Conservation (phyloP, 2,797 vertebrate genomes). For the Champsocephalus esox region DNA sequence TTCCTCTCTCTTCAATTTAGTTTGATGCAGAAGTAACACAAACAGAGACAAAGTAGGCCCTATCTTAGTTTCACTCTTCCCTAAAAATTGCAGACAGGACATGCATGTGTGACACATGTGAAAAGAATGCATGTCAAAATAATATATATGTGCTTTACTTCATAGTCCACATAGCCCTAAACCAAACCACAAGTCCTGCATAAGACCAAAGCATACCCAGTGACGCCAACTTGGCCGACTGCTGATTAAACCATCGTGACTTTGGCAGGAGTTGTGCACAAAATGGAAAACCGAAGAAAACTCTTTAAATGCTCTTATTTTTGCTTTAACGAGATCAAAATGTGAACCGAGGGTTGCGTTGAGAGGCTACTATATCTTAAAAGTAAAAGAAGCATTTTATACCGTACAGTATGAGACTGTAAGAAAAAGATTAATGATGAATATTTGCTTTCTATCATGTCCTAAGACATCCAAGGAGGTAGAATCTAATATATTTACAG, state of each 20-base stretch:
- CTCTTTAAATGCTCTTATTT: conserved; percentile 42
- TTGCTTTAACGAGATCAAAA: conserved; percentile 56
- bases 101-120: conserved; percentile 67
- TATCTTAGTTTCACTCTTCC: conserved; percentile 25
- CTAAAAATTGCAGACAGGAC: conserved; percentile 64
- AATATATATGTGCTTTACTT: conserved; percentile 69
- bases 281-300: conserved; percentile 70
- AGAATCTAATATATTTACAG: conserved; percentile 8
- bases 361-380: conserved; percentile 20
- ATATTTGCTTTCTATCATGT: conserved; percentile 34
- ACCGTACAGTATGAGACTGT: background rate
- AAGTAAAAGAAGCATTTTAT: background rate
- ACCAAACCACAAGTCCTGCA: conserved; percentile 78
- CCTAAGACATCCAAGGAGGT: conserved; percentile 19
- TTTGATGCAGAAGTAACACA: conserved; percentile 46
- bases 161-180: conserved; percentile 63
- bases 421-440: background rate
- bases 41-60: conserved; percentile 41
- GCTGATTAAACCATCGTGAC: conserved; percentile 77
- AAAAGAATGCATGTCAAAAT: conserved; percentile 76
- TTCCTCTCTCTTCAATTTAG: conserved; percentile 43
- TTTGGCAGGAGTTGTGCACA: conserved; percentile 67
- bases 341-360: conserved; percentile 14
- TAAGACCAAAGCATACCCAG: conserved; percentile 73
- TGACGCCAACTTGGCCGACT: conserved; percentile 76